Evolutionary conservation across 1,140 invertebrate species (phyloP).

Genomic region (Mesaphorura yosii): DNA sequence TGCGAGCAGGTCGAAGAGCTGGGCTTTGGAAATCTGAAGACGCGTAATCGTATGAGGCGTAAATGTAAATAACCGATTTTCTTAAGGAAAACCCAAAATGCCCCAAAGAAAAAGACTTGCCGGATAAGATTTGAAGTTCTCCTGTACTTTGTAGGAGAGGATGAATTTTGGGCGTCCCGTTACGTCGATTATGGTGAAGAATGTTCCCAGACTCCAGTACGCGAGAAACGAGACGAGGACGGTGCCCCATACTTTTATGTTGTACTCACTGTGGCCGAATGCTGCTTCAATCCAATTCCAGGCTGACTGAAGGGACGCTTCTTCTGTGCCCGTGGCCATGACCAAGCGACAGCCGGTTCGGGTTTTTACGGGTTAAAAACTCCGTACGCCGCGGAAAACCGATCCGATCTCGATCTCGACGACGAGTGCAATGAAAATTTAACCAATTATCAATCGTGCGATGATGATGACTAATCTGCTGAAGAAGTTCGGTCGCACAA

Average conservation of each 20-base stretch:
- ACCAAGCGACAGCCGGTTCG: too few species aligned
- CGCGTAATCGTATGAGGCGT: not conserved
- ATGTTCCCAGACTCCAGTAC: constrained; percentile 36
- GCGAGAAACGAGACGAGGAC: constrained; percentile 33
- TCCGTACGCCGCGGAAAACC: too few species aligned
- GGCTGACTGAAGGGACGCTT: not conserved
- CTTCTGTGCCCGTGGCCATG: too few species aligned
- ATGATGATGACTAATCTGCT: too few species aligned
- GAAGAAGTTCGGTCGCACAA: too few species aligned
- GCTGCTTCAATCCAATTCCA: constrained; percentile 1
- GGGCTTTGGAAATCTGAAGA: constrained; percentile 4
- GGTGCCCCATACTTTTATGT: constrained; percentile 15
- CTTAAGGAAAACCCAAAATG: too few species aligned
- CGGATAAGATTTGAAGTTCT: constrained; percentile 19
- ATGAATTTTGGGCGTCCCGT: constrained; percentile 36
- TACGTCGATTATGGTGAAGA: constrained; percentile 37
- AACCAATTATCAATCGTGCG: too few species aligned
- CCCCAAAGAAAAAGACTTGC: constrained; percentile 35
- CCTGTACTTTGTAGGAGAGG: constrained; percentile 39
- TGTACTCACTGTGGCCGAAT: constrained; percentile 12
- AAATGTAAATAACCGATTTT: constrained; percentile 31
- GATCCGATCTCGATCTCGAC: too few species aligned
- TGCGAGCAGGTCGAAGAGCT: not conserved
- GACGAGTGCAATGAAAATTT: too few species aligned
- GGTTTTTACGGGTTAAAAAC: too few species aligned